phyloP scores from a whole-genome alignment of 2,888 invertebrate species.

The Scaptomyza flava region DNA sequence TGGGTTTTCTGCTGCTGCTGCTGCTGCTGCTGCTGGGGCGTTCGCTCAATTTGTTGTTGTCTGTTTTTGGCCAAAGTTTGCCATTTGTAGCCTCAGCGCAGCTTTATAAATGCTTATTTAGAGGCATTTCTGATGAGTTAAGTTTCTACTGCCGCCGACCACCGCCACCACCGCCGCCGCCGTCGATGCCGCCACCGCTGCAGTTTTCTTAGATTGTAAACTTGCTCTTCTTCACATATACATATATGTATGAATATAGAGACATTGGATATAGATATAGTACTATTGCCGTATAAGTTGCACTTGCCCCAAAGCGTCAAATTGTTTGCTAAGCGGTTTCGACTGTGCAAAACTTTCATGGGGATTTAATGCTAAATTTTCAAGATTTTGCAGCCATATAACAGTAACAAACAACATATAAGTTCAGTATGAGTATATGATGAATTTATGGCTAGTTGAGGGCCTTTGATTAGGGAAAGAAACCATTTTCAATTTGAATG shows the following conservation, averaged over 20 bases:
- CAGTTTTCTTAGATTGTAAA: conserved; percentile 31
- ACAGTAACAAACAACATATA: conserved; percentile 14
- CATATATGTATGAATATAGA: conserved; percentile 1
- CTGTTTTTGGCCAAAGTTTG: conserved; percentile 56
- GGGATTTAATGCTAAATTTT: conserved; percentile 54
- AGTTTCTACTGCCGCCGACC: conserved; percentile 46
- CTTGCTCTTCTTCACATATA: conserved; percentile 15
- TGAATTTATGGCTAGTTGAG: background rate
- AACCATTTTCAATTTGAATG: conserved; percentile 18
- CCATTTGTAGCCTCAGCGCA: conserved; percentile 63
- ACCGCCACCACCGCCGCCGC: background rate
- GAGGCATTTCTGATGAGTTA: conserved; percentile 76
- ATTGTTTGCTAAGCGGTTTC: conserved; percentile 55
- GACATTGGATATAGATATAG: conserved; percentile 45
- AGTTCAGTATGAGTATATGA: conserved; percentile 7
- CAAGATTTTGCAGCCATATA: conserved; percentile 46
- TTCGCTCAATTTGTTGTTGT: conserved; percentile 33
- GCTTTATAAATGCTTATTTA: conserved; percentile 77
- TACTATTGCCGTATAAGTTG: conserved; percentile 36
- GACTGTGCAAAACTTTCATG: conserved; percentile 45
- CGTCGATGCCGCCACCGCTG: conserved; percentile 3
- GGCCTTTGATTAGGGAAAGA: conserved; percentile 22
- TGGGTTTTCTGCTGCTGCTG: conserved; percentile 54
- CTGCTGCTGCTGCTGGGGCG: conserved; percentile 10
- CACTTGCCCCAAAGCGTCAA: conserved; percentile 36